Conservation (phyloP, 2,797 vertebrate species). For the Mormyrops attenuatus region DNA sequence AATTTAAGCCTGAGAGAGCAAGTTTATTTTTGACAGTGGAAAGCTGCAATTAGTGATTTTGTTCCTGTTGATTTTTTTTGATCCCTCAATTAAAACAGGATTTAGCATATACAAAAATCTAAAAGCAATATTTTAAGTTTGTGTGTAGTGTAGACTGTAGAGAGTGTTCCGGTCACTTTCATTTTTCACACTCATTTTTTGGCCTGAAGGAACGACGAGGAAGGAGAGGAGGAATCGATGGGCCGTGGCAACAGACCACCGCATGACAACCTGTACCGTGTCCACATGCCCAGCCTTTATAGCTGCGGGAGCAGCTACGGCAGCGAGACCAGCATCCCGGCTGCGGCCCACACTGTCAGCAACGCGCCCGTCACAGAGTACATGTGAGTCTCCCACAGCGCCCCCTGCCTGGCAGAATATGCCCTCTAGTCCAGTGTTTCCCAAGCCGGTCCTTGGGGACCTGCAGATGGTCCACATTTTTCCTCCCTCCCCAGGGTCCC, state of each 20-base stretch:
- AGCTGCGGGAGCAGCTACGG: slow-evolving; percentile 99
- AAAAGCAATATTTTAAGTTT: neutral
- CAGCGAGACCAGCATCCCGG: slow-evolving; percentile 93
- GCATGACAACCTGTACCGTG: slow-evolving; percentile 93
- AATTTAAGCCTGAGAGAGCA: neutral
- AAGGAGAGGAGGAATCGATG: slow-evolving; percentile 82
- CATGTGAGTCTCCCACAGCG: slow-evolving; percentile 75
- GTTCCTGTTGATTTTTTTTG: neutral
- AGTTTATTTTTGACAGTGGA: neutral
- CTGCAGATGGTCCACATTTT: neutral
- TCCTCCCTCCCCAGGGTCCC: neutral
- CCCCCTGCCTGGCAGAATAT: slow-evolving; percentile 29
- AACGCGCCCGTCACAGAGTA: slow-evolving; percentile 97
- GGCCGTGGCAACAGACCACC: slow-evolving; percentile 79
- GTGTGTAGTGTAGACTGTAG: neutral
- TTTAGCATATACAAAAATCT: neutral
- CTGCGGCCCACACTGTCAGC: slow-evolving; percentile 96
- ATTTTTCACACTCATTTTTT: slow-evolving; percentile 12
- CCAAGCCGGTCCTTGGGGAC: neutral
- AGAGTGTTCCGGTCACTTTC: slow-evolving; percentile 27
- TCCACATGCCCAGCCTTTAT: slow-evolving; percentile 98
- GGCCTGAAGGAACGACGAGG: slow-evolving; percentile 73
- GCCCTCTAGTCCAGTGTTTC: slow-evolving; percentile 26
- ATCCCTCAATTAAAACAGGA: neutral
- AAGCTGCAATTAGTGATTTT: neutral